These are phyloP conservation scores for Lepidonotus clava DNA, from an alignment of 2,888 invertebrate genomes.

Conservation along the genomic window DNA sequence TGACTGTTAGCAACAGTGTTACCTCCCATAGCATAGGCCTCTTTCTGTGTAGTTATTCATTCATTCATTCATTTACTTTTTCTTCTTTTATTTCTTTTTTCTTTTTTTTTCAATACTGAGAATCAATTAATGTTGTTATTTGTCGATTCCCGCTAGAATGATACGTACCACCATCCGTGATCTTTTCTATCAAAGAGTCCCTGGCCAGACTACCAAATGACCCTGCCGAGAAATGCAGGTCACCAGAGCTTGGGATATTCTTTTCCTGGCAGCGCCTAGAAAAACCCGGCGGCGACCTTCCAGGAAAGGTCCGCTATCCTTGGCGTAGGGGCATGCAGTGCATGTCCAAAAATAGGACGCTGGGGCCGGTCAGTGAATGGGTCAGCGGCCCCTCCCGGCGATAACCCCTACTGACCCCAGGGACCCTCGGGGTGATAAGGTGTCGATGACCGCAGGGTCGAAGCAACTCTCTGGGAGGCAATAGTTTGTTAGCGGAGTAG, in stretches of 20 bases:
- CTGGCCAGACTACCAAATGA: background rate
- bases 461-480: no score
- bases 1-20: no score
- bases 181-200: background rate
- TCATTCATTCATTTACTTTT: no score
- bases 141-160: no score
- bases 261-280: constrained; percentile 1
- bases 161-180: no score
- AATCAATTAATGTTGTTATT: no score
- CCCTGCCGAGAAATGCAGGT: background rate
- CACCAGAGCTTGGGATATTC: background rate
- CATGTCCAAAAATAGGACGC: constrained; percentile 6
- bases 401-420: background rate
- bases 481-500: no score
- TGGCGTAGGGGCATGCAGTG: constrained; percentile 8
- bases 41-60: no score
- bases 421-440: background rate
- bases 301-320: background rate
- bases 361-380: background rate
- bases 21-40: no score
- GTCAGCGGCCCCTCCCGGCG: background rate
- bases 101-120: no score
- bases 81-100: no score
- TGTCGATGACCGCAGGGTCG: constrained; percentile 16
- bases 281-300: background rate